A percentile compares a stretch with the other conserved stretches of the same genome.
phyloP scores from a whole-genome alignment of 2,888 invertebrate genomes.

The Scaptodrosophila latifasciaeformis region DNA sequence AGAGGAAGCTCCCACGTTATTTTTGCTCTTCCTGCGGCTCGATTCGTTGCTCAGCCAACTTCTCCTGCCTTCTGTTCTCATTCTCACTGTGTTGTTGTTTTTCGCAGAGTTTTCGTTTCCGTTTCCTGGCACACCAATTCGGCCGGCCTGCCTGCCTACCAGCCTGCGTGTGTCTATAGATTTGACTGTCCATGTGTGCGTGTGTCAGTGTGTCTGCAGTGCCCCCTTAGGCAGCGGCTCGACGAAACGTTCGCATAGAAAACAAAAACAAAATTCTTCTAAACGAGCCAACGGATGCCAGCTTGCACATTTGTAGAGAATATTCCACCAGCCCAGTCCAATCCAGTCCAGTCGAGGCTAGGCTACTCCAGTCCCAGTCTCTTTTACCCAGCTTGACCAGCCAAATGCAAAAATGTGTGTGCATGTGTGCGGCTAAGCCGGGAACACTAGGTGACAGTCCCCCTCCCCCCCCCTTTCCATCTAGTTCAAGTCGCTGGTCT shows the following conservation, averaged over 20 bases:
- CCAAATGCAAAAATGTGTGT: background rate
- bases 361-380: too few relatives aligned
- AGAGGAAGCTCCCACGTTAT: conserved; percentile 55
- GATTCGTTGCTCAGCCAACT: conserved; percentile 1
- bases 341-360: background rate
- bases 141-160: too few relatives aligned
- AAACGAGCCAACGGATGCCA: conserved; percentile 65
- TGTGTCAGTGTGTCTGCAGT: conserved; percentile 11
- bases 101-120: conserved; percentile 70
- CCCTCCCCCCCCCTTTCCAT: conserved; percentile 34
- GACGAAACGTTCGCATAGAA: conserved; percentile 30
- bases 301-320: conserved; percentile 68
- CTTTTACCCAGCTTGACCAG: too few relatives aligned
- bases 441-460: conserved; percentile 17
- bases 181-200: conserved; percentile 12
- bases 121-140: conserved; percentile 49
- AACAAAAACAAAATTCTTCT: conserved; percentile 65
- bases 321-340: background rate
- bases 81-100: conserved; percentile 51
- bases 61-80: conserved; percentile 29
- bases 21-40: conserved; percentile 58
- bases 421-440: conserved; percentile 26
- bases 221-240: conserved; percentile 21
- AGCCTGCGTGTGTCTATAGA: conserved; percentile 48
- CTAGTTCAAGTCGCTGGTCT: conserved; percentile 49